Base-by-base conservation (phyloP, 2,113 vertebrate species). In the Tursiops truncatus region DNA sequence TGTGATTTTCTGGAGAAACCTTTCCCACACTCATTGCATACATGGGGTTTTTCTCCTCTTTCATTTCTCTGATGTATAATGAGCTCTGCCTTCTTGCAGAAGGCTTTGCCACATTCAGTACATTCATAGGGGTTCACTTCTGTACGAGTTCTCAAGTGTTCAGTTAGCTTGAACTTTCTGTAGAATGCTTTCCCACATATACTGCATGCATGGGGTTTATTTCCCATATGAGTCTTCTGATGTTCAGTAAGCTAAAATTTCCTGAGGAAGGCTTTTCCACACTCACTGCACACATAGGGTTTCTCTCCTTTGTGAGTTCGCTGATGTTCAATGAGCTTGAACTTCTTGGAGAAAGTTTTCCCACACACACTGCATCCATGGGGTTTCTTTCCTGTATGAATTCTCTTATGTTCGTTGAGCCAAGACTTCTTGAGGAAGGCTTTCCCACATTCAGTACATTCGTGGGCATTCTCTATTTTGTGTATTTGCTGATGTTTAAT, bases 31-130 rank as follows among this genome's bases (percentile, higher is more conserved):
- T 36, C 74, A 23, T 41, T 62, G 87, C 90, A 84, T 60, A 74
- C 50, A 77, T 86, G 92, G 0, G 9, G 65, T 92, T 98, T 94
- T 98, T 99, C n/a, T 98, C 98, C 1, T 96, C 97, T 73, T 98
- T 98, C 11, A 97, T 98, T 1, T 98, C 98, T 71, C 95, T 97
- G 98, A 98, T 98, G 87, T 38, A 74, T 77, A 3, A 71, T 96
- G 13, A 97, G 87, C 36, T 88, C n/a, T 73, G n/a, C 38, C 58
- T 73, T 77, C 15, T 58, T 65, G 28, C 21, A 31, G 44, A 96
- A 92, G 31, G 95, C 73, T 91, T 97, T 97, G 5, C 41, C 83
- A 31, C 93, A 89, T 98, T 94, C 62, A 79, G 98, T 56, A 97
- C 98, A 93, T 53, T 96, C 94, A 6, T 80, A 62, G 68, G 91